These are phyloP conservation scores for Drosophila sturtevanti DNA, from an alignment of 1,140 invertebrate species.

Conservation along the genomic window DNA sequence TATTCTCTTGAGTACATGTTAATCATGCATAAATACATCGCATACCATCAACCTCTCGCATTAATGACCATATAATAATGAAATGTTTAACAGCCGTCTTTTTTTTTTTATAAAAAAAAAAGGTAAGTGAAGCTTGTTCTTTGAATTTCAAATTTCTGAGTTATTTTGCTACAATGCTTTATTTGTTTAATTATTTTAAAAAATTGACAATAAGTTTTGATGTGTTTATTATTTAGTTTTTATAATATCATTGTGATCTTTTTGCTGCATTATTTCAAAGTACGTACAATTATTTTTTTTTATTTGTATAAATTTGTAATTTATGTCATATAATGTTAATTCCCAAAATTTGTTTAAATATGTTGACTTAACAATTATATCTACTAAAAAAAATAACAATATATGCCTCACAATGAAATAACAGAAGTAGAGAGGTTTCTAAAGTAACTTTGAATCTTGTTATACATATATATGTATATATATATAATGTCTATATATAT, in stretches of 20 bases:
- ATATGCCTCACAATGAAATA: neutral
- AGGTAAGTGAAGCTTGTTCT: neutral
- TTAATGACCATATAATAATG: neutral
- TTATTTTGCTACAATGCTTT: neutral
- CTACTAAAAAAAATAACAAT: neutral
- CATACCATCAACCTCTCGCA: neutral
- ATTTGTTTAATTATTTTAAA: slow-evolving; percentile 40
- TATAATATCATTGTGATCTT: neutral
- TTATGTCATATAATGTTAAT: slow-evolving; percentile 40
- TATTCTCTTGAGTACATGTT: neutral
- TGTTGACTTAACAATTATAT: slow-evolving; percentile 8
- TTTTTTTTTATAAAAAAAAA: too few species aligned
- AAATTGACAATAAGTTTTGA: slow-evolving; percentile 56
- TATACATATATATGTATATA: slow-evolving; percentile 9
- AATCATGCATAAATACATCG: neutral
- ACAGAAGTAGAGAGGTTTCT: neutral
- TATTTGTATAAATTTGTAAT: slow-evolving; percentile 6
- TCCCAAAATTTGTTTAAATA: slow-evolving; percentile 39
- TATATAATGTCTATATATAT: slow-evolving; percentile 20
- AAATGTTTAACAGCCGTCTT: slow-evolving; percentile 9
- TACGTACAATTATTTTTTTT: neutral
- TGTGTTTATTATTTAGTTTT: neutral
- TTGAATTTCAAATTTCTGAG: slow-evolving; percentile 5
- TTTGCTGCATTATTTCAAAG: neutral
- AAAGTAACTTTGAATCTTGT: slow-evolving; percentile 8